Evolutionary conservation across 2,113 vertebrate species (phyloP), one percentile per base, ranked within the genome.

Genomic region (Nothoprocta perdicaria): DNA sequence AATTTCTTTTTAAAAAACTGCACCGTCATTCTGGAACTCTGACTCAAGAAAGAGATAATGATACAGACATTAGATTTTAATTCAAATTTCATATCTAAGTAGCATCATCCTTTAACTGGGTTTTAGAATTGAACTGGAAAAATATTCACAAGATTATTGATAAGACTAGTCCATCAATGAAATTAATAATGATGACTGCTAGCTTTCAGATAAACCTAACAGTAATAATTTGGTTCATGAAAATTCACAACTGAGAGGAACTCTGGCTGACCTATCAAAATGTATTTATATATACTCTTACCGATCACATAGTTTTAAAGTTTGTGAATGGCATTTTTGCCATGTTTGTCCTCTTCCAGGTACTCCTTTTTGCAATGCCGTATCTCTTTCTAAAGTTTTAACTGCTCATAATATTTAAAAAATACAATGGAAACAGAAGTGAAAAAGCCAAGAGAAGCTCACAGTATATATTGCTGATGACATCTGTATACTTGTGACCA

Each of bases 401-500:
- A 87, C 17, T 80, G 57, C 91, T 80, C 78, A 46, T 18, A 75
- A 71, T 3, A 14, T 11, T 21, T 48, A 89, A 86, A 69, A 57
- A 82, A 0, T 17, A 52, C 31, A 86, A 53, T 6, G 8, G 26
- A 78, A 91, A 84, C n/a, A 80, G 69, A 89, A 92, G 17, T 21
- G 26, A 89, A 89, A n/a, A 4, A 80, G 63, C 63, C 78, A 83
- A 80, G 26, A 91, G 61, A 82, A 67, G 68, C 29, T 83, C 76
- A 52, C 35, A 58, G 52, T 17, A 19, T 57, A 27, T 75, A 78
- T 55, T 86, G 73, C 17, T 52, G 27, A 86, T 80, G 82, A 92
- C 82, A 94, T 76, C 80, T 80, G 79, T 85, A 48, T 75, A 91
- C 58, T 53, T 91, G 72, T 48, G 48, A 91, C 73, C 89, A 86